Conservation (phyloP, 2,797 vertebrate genomes). For the Fringilla coelebs region DNA sequence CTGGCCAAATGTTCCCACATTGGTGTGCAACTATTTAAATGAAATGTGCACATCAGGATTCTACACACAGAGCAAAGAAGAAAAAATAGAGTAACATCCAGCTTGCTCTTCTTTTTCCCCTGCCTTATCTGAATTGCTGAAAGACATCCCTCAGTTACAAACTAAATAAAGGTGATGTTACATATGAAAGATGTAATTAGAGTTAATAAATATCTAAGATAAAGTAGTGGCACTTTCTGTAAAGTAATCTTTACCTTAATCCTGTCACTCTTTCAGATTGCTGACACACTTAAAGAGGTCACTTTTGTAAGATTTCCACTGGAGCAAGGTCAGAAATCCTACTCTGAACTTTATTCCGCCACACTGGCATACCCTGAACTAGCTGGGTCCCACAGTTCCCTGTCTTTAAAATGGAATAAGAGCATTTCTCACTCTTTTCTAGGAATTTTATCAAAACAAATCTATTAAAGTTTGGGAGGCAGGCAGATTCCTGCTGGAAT, state of each 20-base stretch:
- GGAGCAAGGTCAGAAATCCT: neutral
- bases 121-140: neutral
- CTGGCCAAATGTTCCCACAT: slow-evolving; percentile 1
- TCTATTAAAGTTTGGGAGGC: neutral
- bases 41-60: neutral
- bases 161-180: neutral
- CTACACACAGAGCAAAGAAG: neutral
- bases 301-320: neutral
- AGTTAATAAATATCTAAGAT: neutral
- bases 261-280: neutral
- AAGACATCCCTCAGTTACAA: neutral
- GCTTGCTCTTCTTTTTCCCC: neutral
- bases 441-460: neutral
- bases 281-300: neutral
- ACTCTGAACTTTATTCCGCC: neutral
- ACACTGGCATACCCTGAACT: neutral
- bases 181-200: neutral
- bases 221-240: neutral
- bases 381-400: neutral
- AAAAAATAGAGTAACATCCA: neutral
- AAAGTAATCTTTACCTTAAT: neutral
- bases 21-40: neutral
- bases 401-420: neutral
- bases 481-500: slow-evolving; percentile 11
- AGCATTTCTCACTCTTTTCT: neutral